Base-by-base conservation (phyloP, 2,888 invertebrate species). In the Eupithecia insigniata region DNA sequence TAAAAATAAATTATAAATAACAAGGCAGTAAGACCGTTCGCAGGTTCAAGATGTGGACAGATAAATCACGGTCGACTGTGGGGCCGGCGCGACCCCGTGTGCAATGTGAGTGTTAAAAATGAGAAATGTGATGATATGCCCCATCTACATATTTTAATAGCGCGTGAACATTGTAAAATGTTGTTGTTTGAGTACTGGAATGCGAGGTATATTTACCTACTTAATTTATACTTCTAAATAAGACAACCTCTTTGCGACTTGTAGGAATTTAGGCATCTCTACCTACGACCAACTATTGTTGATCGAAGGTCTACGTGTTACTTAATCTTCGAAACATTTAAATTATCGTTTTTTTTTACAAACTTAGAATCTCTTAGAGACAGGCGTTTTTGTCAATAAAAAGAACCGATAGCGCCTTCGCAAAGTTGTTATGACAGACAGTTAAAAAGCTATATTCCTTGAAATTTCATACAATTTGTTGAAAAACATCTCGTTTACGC, bases 1-100 rank as follows among this genome's bases (percentile, higher is more conserved):
- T 93, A 94, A 93, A 94, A 93, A 92, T 93, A 94, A 93, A 93
- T 93, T 93, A 93, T 92, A 93, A 93, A 92, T 94, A 93, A 94
- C 93, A 92, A 94, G 87, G 89, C 91, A 90, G 92, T 92, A 92
- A 92, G 90, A 89, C 89, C 90, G 92, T 93, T 93, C 90, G 92
- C 93, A 89, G 92, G 92, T 92, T 87, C 87, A 85, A 90, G 93
- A 92, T 93, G 91, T 90, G 84, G 86, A 85, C 89, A 89, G 93
- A 93, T 93, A 93, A 92, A 94, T 93, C 93, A 92, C 92, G 81
- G 84, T 79, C 82, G 82, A 81, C 79, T 76, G 77, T 82, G 82
- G 81, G 85, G 85, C 81, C 82, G 81, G 78, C 78, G 79, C 76
- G 77, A 78, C 83, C 84, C 83, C 85, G 84, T 73, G 73, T 69